A percentile compares a stretch with the other conserved stretches of the same genome.
These are phyloP conservation scores for Poeciliopsis paucimaculata DNA, from an alignment of 2,797 vertebrate species.

Conservation along the genomic window DNA sequence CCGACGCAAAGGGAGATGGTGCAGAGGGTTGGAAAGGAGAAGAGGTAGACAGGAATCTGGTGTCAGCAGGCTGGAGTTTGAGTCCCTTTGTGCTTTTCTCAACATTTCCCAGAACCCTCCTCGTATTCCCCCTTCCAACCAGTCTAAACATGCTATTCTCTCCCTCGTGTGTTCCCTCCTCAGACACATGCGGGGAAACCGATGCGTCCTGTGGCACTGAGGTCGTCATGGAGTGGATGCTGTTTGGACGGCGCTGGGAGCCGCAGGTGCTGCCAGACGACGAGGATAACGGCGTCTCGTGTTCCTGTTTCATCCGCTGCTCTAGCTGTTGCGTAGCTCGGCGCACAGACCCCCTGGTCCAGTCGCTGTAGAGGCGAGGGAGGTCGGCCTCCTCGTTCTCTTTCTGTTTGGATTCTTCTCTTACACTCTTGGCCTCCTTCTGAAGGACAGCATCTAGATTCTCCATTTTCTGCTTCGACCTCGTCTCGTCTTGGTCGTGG, in stretches of 20 bases:
- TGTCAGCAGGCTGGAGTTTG: constrained; percentile 59
- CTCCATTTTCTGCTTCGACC: constrained; percentile 47
- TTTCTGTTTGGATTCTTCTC: constrained; percentile 69
- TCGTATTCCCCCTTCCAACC: constrained; percentile 36
- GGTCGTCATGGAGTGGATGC: constrained; percentile 74
- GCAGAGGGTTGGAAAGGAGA: constrained; percentile 45
- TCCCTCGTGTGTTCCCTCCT: constrained; percentile 47
- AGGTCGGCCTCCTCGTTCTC: constrained; percentile 56
- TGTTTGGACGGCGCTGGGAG: constrained; percentile 71
- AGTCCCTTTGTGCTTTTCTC: constrained; percentile 58
- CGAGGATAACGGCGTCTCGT: constrained; percentile 72
- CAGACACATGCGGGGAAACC: constrained; percentile 58
- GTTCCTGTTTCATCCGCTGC: constrained; percentile 88
- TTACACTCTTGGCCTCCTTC: constrained; percentile 60
- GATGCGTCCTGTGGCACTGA: constrained; percentile 61
- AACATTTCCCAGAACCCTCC: constrained; percentile 11
- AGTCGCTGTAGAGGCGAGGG: constrained; percentile 74
- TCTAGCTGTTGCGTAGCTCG: constrained; percentile 93
- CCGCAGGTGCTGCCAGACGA: constrained; percentile 48
- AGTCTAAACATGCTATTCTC: constrained; percentile 37
- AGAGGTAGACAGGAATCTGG: constrained; percentile 62
- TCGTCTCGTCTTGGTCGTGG: constrained; percentile 55
- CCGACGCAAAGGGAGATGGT: constrained; percentile 62
- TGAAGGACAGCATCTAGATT: constrained; percentile 33
- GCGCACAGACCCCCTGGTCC: constrained; percentile 89